Evolutionary conservation across 1,140 invertebrate species (phyloP), one percentile per base, ranked within the genome.

Genomic region (Microvelia longipes): DNA sequence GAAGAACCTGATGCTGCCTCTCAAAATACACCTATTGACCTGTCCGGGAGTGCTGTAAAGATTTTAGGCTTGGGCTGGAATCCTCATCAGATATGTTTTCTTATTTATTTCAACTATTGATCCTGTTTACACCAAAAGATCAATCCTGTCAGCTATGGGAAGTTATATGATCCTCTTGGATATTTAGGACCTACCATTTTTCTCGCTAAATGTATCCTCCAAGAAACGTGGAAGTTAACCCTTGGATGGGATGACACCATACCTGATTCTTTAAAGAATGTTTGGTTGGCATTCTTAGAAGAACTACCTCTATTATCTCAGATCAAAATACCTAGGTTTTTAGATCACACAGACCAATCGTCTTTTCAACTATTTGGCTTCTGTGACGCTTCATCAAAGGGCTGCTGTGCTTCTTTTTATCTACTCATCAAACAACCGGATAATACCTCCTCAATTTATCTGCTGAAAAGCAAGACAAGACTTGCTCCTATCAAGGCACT

Each of bases 141-240:
- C 11, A n/a, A 67, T 78, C 29, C 66, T 75, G 30, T 73, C 76
- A 2, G 70, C 61, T 15, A 73, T 71, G 19, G 74, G 70, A 72
- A 72, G 67, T 72, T 78, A 27, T 79, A 76, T 73, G 77, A 78
- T 68, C 77, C 77, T 0, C 69, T 79, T 28, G 78, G 78, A 2
- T 72, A 78, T 5, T 15, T 78, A 11, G 68, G 67, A 28, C 70
- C 75, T 14, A 74, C 75, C 15, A 73, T 74, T 15, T 71, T 77
- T 13, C 69, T 14, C n/a, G 71, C 67, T 0, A 73, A 79, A 71
- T 69, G 76, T 24, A 63, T 77, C 15, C 30, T 79, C 19, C 75
- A 79, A 71, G 28, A 74, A 67, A 35, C 77, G n/a, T 77, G 76
- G 77, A 27, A 61, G 13, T 1, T 35, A 26, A 74, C 75, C 65